Evolutionary conservation across 2,113 vertebrate species (phyloP), one percentile per base, ranked within the genome.

Genomic region (Ailuropoda melanoleuca): DNA sequence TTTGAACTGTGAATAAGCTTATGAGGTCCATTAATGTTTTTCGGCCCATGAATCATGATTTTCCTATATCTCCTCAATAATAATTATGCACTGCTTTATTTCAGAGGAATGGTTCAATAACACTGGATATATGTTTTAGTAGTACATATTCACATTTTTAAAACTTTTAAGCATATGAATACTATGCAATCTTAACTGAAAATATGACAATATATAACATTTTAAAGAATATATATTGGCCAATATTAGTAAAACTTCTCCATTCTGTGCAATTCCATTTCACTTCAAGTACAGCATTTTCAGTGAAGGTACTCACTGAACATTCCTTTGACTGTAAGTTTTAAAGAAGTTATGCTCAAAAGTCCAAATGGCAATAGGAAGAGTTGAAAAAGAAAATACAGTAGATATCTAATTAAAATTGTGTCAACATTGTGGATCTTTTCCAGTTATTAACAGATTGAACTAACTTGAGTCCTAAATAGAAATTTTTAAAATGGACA

Each of bases 301-400:
- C 60, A 37, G 8, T 34, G 55, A 75, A 66, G 29, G 13, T 77
- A 53, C 24, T 86, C 39, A 15, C 8, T 92, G 88, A 68, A 3
- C 14, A 58, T 93, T 82, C 8, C 23, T 48, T 21, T 78, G 15
- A 50, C 14, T 62, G 14, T 18, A 62, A 64, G 1, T 34, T 87
- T 93, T 93, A 34, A 96, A 96, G 10, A 60, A 86, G 7, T 64
- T 88, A 31, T 31, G 23, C 39, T 68, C 29, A 86, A 50, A 96
- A 83, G 11, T 46, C 29, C 83, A 39, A 34, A 31, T 31, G 21
- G 21, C 26, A 43, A 66, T 50, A 89, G 2, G 43, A 92, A 77
- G 24, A 56, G 34, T 7, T 60, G 70, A 66, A 34, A 34, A 58
- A 80, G 18, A 89, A 90, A 90, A 55, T 80, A 9, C 12, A 85